Base-by-base conservation (phyloP, 2,113 vertebrate species). In the Neodontobutis hainanensis region DNA sequence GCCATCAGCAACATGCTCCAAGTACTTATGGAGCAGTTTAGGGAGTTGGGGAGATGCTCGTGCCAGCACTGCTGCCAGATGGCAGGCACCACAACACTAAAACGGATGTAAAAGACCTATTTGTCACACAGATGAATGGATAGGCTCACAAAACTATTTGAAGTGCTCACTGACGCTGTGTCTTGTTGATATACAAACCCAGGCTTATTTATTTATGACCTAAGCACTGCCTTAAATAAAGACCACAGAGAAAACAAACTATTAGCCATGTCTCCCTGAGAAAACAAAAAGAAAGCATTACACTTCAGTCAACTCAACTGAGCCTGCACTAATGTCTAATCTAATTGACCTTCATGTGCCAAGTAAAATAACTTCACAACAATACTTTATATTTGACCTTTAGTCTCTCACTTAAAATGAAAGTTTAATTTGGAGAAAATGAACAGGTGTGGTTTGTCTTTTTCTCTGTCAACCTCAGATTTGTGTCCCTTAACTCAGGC, bases 41-140 rank as follows among this genome's bases (percentile, higher is more conserved):
- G 83, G 70, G 82, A 87, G 74, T 68, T 42, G 63, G 52, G 65
- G 78, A 71, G 50, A 79, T 46, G 59, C 69, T 73, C 19, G 44
- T 68, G 84, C 77, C 77, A 86, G 65, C 59, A 11, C 50, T 43
- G 8, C 51, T 77, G 77, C 86, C 86, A 91, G 86, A 90, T 90
- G 87, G 88, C 75, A 51, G 34, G 47, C 56, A 61, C 49, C 32
- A 11, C 70, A 35, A 79, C 71, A 73, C 69, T 84, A 80, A 68
- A 83, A 78, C 58, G 73, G 53, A 75, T 77, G 84, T 74, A 80
- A 84, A 87, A 77, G 63, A 60, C 81, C 70, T 65, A 74, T 75
- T 84, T 84, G 82, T 84, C 77, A 80, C 67, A 46, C 59, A 72
- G 82, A 85, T 74, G 70, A 87, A 85, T 62, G 69, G 86, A 84